phyloP scores from a whole-genome alignment of 1,140 invertebrate genomes.

The Leptopilina clavipes region DNA sequence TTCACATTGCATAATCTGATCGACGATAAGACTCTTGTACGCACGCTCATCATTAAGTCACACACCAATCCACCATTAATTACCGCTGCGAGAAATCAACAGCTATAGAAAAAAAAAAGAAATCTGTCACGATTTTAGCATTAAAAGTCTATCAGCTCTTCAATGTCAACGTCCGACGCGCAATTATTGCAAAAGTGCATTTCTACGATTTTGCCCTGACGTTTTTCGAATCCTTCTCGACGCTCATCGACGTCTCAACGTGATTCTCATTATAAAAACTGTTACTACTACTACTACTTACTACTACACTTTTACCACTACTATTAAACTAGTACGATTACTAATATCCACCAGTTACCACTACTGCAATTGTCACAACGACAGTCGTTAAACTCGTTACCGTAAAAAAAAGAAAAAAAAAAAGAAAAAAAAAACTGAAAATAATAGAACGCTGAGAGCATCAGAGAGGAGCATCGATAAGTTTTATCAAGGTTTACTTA shows the following conservation, averaged over 20 bases:
- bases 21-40: slow-evolving; percentile 74
- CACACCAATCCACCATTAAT: slow-evolving; percentile 43
- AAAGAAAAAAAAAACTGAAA: background rate
- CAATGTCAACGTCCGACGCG: slow-evolving; percentile 50
- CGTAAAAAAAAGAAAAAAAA: background rate
- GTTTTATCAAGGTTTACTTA: slow-evolving; percentile 22
- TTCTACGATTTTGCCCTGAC: slow-evolving; percentile 49
- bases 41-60: slow-evolving; percentile 68
- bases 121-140: slow-evolving; percentile 43
- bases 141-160: slow-evolving; percentile 45
- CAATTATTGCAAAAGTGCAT: slow-evolving; percentile 54
- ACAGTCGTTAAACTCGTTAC: slow-evolving; percentile 43
- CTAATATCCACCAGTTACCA: slow-evolving; percentile 40
- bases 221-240: slow-evolving; percentile 53
- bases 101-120: slow-evolving; percentile 16
- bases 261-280: slow-evolving; percentile 38
- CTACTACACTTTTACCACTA: slow-evolving; percentile 37
- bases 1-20: slow-evolving; percentile 75
- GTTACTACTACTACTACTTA: slow-evolving; percentile 18
- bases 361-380: slow-evolving; percentile 44
- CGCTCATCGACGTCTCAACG: slow-evolving; percentile 41
- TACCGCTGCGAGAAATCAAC: slow-evolving; percentile 45
- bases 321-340: slow-evolving; percentile 40
- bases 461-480: slow-evolving; percentile 17
- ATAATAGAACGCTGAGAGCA: slow-evolving; percentile 23